A percentile compares a stretch with the other conserved stretches of the same genome.
Evolutionary conservation across 2,888 invertebrate genomes (phyloP).

Genomic region (Eucera pruinosa): DNA sequence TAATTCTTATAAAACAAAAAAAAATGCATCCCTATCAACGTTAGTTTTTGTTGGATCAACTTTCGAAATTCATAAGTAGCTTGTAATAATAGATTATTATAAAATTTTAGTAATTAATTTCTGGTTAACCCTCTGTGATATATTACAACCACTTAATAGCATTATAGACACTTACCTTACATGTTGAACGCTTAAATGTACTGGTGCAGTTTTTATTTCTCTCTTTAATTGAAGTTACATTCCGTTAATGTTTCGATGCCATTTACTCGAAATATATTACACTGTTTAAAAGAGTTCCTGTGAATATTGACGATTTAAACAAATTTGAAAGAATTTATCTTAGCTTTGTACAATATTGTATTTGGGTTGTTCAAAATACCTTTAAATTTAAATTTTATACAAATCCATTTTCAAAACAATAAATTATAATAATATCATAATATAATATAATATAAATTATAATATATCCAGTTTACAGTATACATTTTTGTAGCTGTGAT

Average conservation of each 20-base stretch:
- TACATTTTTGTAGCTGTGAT: background rate
- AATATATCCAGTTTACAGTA: too few species aligned
- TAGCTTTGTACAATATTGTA: too few species aligned
- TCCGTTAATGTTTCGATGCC: background rate
- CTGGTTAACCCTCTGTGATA: background rate
- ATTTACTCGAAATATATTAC: background rate
- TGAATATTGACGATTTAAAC: too few species aligned
- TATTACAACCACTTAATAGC: background rate
- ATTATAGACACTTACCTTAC: background rate
- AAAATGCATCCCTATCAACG: background rate
- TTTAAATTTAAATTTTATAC: too few species aligned
- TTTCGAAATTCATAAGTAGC: background rate
- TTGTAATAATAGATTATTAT: too few species aligned
- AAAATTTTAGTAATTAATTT: background rate
- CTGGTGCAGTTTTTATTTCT: background rate
- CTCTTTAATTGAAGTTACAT: background rate
- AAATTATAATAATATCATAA: too few species aligned
- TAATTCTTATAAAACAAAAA: too few species aligned
- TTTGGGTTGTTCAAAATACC: too few species aligned
- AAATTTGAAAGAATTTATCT: too few species aligned
- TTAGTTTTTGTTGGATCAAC: background rate
- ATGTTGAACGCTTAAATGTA: background rate
- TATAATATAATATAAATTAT: too few species aligned
- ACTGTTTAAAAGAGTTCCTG: too few species aligned
- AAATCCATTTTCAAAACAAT: too few species aligned